These are phyloP conservation scores for Pteria penguin DNA, from an alignment of 2,888 invertebrate genomes.

Conservation along the genomic window DNA sequence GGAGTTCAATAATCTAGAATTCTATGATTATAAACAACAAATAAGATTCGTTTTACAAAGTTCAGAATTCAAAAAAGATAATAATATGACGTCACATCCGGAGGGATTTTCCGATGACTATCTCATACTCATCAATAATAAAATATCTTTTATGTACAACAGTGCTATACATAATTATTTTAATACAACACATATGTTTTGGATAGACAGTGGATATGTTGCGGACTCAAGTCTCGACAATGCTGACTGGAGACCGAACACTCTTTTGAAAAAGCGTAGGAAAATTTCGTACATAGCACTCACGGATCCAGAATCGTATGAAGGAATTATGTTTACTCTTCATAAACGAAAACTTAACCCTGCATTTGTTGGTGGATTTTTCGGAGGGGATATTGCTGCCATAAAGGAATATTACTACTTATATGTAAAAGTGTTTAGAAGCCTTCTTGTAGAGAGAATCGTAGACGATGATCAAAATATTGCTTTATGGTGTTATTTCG, in stretches of 20 bases:
- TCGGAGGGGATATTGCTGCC: conserved; percentile 34
- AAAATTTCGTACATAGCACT: conserved; percentile 31
- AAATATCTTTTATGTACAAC: conserved; percentile 73
- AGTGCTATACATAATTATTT: conserved; percentile 72
- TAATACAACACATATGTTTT: conserved; percentile 73
- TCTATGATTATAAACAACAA: conserved; percentile 10
- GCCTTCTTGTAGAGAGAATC: conserved; percentile 25
- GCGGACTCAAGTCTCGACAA: conserved; percentile 11
- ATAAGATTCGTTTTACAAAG: conserved; percentile 41
- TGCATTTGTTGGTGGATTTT: conserved; percentile 38
- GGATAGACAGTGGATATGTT: conserved; percentile 73
- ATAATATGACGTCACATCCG: conserved; percentile 69
- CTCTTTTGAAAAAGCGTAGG: not conserved
- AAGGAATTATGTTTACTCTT: not conserved
- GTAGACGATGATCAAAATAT: conserved; percentile 46
- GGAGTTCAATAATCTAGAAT: conserved; percentile 32
- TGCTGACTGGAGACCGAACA: not conserved
- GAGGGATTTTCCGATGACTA: conserved; percentile 77
- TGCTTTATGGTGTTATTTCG: conserved; percentile 20
- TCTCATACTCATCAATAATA: conserved; percentile 78
- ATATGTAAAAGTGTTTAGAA: conserved; percentile 34
- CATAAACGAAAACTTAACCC: conserved; percentile 27
- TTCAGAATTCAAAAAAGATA: conserved; percentile 45
- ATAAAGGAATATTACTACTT: conserved; percentile 31
- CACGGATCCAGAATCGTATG: conserved; percentile 6